Conservation (phyloP, 2,888 invertebrate species). For the Venusia cambrica region DNA sequence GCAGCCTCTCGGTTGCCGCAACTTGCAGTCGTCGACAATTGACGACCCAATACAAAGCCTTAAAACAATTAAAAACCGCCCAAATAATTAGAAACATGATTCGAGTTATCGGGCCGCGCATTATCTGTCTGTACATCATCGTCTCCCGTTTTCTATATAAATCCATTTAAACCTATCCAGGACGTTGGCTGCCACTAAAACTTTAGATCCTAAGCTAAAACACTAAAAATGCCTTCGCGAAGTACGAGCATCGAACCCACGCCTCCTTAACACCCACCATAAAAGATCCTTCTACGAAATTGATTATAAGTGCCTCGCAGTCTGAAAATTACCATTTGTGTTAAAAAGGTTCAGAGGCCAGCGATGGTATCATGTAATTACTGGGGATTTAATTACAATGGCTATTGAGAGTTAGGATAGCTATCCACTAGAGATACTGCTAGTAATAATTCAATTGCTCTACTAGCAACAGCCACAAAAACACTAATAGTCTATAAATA, state of each 20-base stretch:
- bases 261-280: constrained; percentile 5
- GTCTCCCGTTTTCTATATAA: too few species aligned
- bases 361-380: constrained; percentile 44
- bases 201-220: too few species aligned
- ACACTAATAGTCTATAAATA: too few species aligned
- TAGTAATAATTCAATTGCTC: too few species aligned
- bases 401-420: constrained; percentile 4
- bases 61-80: too few species aligned
- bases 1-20: too few species aligned
- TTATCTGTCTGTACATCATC: too few species aligned
- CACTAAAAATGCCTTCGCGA: constrained; percentile 2
- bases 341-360: constrained; percentile 24
- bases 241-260: constrained; percentile 9
- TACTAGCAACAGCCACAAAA: too few species aligned
- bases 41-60: too few species aligned
- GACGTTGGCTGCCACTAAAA: constrained; percentile 1
- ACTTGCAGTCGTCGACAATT: too few species aligned
- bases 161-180: constrained; percentile 1
- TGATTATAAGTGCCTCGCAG: constrained; percentile 4
- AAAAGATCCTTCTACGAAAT: constrained; percentile 6
- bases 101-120: too few species aligned
- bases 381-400: constrained; percentile 42
- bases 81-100: too few species aligned
- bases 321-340: constrained; percentile 17
- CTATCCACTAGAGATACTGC: constrained; percentile 10